Base-by-base conservation (phyloP, 1,140 invertebrate species). In the Hormaphis cornu region DNA sequence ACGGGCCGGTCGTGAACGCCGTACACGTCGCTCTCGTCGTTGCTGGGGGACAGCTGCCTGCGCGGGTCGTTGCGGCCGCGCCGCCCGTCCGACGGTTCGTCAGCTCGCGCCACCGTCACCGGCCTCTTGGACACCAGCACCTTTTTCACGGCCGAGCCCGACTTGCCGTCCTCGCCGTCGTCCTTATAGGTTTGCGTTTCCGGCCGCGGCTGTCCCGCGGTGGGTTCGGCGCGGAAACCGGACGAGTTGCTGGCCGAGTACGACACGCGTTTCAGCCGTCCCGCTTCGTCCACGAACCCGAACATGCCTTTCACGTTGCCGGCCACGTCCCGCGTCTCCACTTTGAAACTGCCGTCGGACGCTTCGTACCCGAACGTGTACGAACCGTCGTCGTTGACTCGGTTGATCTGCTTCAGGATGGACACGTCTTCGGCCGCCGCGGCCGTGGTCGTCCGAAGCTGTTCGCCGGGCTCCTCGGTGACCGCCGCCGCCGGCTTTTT, bases 291-390 rank as follows among this genome's bases (percentile, higher is more conserved):
- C 37, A 91, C 82, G 78, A 89, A 93, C 63, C 90, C 90, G 78
- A 91, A 93, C 35, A 89, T 90, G 52, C 90, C 90, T 76, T 90
- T 89, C 42, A 92, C 88, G 75, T 90, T 88, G 22, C 90, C 90
- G 71, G 86, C 78, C 26, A 88, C 85, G 75, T 89, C 88, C 69
- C 89, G 80, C 72, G 88, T 91, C 79, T 92, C 90, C 69, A 91
- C 88, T 79, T 90, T 91, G 76, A 89, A 89, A 0, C 87, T 88
- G 20, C 89, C 89, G 77, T 91, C 89, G 54, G 85, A 88, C 3
- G 89, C 88, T 79, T 91, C 90, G 74, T 89, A 91, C 0, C 89
- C 90, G 71, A 89, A 90, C 0, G 89, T 91, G 74, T 91, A 92
- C 0, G 88, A 88, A 22, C 89, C 89, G 77, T 93, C 90, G 42